Evolutionary conservation across 2,888 invertebrate species (phyloP), one percentile per base, ranked within the genome.

Genomic region (Alcis repandata): DNA sequence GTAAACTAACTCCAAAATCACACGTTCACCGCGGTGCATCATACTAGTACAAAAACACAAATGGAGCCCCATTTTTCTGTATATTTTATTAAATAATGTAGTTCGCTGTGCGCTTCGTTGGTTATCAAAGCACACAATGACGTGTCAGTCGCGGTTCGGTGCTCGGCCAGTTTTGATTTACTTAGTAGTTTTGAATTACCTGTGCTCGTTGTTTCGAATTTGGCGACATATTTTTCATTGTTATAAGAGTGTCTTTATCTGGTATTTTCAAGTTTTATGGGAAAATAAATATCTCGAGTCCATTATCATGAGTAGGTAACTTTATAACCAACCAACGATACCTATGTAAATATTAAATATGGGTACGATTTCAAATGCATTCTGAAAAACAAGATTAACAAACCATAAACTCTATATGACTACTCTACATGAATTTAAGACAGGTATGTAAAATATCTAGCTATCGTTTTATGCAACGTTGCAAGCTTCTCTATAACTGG

Each of bases 101-200:
- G 58, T 68, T 53, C 61, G 45, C 57, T 8, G 63, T 71, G 80
- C 76, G 88, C 85, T 86, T 75, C 75, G 86, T 65, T 86, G 87
- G 72, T 61, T 73, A 70, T 67, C 75, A 74, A 74, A 77, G 76
- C 77, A 75, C 75, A 80, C 82, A 86, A 85, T 87, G 86, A 89
- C 85, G 88, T 80, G 87, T 82, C 82, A 70, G 88, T 84, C 81
- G 73, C 83, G 90, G 86, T 87, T 82, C 86, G 86, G 62, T 79
- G 87, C 80, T 63, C 79, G 70, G 59, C 63, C 68, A 68, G 80
- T 86, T 88, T 87, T 80, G 82, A 81, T 82, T 80, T 76, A 77
- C 72, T 80, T 75, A 75, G 69, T 76, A 70, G 58, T 69, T 72
- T 76, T 70, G 67, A 38, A 74, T 76, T 72, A 68, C 74, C 68